Conservation (phyloP, 2,888 invertebrate genomes). For the Meandrusa payeni region DNA sequence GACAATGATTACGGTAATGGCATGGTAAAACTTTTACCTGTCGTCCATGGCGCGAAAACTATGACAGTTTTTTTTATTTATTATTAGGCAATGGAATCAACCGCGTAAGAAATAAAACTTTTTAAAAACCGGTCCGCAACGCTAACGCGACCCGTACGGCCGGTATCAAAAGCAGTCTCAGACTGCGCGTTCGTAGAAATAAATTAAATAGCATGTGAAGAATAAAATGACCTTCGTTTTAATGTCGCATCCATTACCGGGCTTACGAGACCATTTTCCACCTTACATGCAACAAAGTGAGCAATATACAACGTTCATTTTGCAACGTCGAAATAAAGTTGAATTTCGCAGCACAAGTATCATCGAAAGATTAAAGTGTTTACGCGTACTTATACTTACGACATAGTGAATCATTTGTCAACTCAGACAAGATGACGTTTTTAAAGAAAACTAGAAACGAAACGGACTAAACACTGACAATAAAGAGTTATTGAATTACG, state of each 20-base stretch:
- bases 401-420: conserved; percentile 14
- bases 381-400: conserved; percentile 15
- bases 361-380: conserved; percentile 29
- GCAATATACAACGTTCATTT: conserved; percentile 13
- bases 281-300: background rate
- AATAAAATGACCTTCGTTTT: conserved; percentile 4
- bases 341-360: background rate
- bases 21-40: conserved; percentile 38
- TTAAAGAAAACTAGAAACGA: conserved; percentile 10
- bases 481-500: background rate
- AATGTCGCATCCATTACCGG: conserved; percentile 9
- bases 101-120: conserved; percentile 33
- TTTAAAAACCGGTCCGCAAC: conserved; percentile 47
- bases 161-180: conserved; percentile 53
- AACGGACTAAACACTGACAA: conserved; percentile 12
- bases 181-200: conserved; percentile 50
- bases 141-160: conserved; percentile 47
- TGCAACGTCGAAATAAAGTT: background rate
- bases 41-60: conserved; percentile 53
- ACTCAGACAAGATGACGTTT: conserved; percentile 11
- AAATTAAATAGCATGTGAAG: conserved; percentile 4
- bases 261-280: conserved; percentile 1
- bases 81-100: conserved; percentile 27
- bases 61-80: conserved; percentile 36
- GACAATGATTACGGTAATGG: conserved; percentile 9